Evolutionary conservation across 2,888 invertebrate genomes (phyloP).

Genomic region (Cheilosia grossa): DNA sequence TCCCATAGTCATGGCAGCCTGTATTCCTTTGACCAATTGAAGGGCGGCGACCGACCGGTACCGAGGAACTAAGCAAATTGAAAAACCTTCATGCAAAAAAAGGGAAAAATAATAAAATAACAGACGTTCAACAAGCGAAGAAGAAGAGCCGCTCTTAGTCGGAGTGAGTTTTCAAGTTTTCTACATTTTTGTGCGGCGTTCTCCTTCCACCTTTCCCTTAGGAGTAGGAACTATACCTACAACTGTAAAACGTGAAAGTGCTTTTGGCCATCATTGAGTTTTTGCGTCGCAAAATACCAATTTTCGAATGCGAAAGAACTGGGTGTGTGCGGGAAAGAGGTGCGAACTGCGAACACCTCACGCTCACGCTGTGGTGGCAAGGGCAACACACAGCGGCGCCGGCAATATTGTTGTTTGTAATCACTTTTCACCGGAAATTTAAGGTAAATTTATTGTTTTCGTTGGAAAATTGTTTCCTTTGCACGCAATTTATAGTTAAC

Average conservation of each 20-base stretch:
- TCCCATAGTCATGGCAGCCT: background rate
- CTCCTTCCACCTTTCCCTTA: background rate
- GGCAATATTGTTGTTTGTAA: slow-evolving; percentile 67
- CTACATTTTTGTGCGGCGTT: background rate
- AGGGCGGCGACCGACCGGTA: slow-evolving; percentile 20
- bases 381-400: slow-evolving; percentile 12
- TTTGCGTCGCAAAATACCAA: slow-evolving; percentile 50
- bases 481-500: slow-evolving; percentile 66
- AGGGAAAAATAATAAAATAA: slow-evolving; percentile 11
- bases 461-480: slow-evolving; percentile 69
- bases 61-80: slow-evolving; percentile 51
- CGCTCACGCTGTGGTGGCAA: slow-evolving; percentile 12
- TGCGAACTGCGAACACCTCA: slow-evolving; percentile 57
- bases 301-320: slow-evolving; percentile 53
- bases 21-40: slow-evolving; percentile 60
- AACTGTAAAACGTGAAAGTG: slow-evolving; percentile 55
- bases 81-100: slow-evolving; percentile 48
- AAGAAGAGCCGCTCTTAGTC: slow-evolving; percentile 39
- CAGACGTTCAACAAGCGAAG: slow-evolving; percentile 60
- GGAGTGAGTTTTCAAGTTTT: slow-evolving; percentile 35
- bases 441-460: slow-evolving; percentile 74
- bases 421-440: slow-evolving; percentile 74
- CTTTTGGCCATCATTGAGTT: slow-evolving; percentile 65
- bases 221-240: background rate
- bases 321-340: background rate